Conservation (phyloP, 2,888 invertebrate genomes). For the Meghimatium bilineatum region DNA sequence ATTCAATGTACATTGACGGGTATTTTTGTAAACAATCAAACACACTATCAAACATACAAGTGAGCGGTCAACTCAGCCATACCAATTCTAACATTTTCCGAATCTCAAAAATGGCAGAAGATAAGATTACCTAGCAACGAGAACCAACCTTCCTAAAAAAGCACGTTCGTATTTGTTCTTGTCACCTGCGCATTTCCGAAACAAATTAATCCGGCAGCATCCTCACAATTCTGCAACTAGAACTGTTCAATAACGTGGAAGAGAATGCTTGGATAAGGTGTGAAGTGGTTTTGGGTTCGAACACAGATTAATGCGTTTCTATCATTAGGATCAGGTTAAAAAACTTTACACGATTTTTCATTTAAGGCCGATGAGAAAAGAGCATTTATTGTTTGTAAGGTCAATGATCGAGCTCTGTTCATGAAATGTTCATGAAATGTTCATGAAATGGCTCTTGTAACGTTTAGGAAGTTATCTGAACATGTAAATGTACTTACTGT, state of each 20-base stretch:
- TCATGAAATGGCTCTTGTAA: not conserved
- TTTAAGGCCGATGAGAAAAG: not conserved
- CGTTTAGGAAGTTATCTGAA: not conserved
- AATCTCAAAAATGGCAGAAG: not conserved
- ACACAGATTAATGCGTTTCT: conserved; percentile 1
- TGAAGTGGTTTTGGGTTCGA: not conserved
- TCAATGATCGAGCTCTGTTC: not conserved
- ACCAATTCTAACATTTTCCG: too few relatives aligned
- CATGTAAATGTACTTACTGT: not conserved
- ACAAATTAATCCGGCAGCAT: conserved; percentile 8
- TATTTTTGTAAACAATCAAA: too few relatives aligned
- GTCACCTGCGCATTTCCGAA: conserved; percentile 36
- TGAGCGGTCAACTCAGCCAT: too few relatives aligned
- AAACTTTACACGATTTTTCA: not conserved
- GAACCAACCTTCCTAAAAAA: not conserved
- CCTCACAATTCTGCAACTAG: not conserved
- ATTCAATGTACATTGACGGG: too few relatives aligned
- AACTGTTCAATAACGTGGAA: not conserved
- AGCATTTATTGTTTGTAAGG: not conserved
- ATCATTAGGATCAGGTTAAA: not conserved
- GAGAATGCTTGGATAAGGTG: conserved; percentile 20
- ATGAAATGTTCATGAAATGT: too few relatives aligned
- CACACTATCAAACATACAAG: too few relatives aligned
- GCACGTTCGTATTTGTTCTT: conserved; percentile 19
- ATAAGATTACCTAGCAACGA: conserved; percentile 37